Conservation (phyloP, 37 sponge, comb jelly and placozoan species). For the Lycopodina hypogea region DNA sequence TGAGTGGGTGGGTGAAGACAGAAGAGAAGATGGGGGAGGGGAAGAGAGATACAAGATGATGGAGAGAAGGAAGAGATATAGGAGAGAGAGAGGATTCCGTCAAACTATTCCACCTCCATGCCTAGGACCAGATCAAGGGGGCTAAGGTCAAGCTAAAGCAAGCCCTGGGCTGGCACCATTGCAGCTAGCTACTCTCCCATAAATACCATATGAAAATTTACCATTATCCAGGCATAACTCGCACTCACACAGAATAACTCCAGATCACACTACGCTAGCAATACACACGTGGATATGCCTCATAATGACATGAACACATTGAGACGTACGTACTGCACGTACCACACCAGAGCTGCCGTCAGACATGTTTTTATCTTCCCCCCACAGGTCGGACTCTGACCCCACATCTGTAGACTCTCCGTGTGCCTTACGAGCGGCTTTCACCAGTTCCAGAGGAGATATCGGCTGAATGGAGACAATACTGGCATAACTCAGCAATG, state of each 20-base stretch:
- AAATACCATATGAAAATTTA: too few relatives aligned
- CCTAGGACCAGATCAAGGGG: background rate
- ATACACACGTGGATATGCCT: too few relatives aligned
- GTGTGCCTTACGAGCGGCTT: constrained; percentile 55
- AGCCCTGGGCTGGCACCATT: too few relatives aligned
- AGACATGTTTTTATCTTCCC: background rate
- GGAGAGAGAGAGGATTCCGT: constrained; percentile 26
- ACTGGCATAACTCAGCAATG: background rate
- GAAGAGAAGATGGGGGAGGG: constrained; percentile 14
- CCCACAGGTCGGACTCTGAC: constrained; percentile 67
- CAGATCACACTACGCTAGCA: too few relatives aligned
- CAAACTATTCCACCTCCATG: background rate
- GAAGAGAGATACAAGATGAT: constrained; percentile 27
- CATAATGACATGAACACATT: background rate
- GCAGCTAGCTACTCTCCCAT: too few relatives aligned
- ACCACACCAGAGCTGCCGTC: background rate
- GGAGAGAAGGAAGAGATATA: constrained; percentile 25
- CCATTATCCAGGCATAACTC: too few relatives aligned
- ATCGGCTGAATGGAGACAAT: constrained; percentile 33
- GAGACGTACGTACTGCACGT: too few relatives aligned
- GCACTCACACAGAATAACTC: too few relatives aligned
- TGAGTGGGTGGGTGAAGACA: background rate
- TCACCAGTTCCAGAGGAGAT: constrained; percentile 53
- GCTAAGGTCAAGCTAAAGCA: background rate
- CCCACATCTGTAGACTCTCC: constrained; percentile 58